Conservation (phyloP, 2,888 invertebrate species). For the Mycogona germanica region DNA sequence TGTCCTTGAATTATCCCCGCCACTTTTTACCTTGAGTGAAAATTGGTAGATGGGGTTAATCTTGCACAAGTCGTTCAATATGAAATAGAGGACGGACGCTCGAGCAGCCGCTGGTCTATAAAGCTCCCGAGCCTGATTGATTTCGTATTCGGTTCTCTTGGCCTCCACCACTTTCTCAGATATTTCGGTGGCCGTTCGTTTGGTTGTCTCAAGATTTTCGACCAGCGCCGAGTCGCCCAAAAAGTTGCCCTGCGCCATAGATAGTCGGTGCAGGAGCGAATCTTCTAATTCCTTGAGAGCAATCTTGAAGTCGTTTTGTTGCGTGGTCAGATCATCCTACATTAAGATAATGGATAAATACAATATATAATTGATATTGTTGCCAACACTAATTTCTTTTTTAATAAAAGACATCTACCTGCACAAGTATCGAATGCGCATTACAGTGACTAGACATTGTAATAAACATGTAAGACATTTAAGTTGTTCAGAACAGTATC, state of each 20-base stretch:
- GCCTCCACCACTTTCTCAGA: slow-evolving; percentile 86
- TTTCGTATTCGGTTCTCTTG: slow-evolving; percentile 78
- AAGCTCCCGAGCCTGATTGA: slow-evolving; percentile 84
- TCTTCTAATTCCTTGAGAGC: slow-evolving; percentile 86
- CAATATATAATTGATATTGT: neutral
- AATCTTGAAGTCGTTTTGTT: slow-evolving; percentile 95
- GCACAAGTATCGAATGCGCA: no score
- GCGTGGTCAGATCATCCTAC: slow-evolving; percentile 78
- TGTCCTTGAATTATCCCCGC: no score
- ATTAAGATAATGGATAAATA: slow-evolving; percentile 12
- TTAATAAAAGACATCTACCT: no score
- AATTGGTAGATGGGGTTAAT: slow-evolving; percentile 97
- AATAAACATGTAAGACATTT: no score
- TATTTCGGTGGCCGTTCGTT: slow-evolving; percentile 90
- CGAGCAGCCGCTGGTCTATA: slow-evolving; percentile 85
- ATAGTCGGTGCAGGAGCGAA: slow-evolving; percentile 74
- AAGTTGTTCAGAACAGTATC: no score
- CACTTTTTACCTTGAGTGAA: slow-evolving; percentile 72
- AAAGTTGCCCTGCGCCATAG: slow-evolving; percentile 87
- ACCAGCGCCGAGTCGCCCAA: slow-evolving; percentile 88
- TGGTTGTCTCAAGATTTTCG: slow-evolving; percentile 91
- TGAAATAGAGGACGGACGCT: slow-evolving; percentile 88
- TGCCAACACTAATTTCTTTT: neutral
- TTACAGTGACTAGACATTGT: no score
- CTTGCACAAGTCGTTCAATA: slow-evolving; percentile 85